These are phyloP conservation scores for Tragopan temminckii DNA, from an alignment of 2,797 vertebrate genomes.

Conservation along the genomic window DNA sequence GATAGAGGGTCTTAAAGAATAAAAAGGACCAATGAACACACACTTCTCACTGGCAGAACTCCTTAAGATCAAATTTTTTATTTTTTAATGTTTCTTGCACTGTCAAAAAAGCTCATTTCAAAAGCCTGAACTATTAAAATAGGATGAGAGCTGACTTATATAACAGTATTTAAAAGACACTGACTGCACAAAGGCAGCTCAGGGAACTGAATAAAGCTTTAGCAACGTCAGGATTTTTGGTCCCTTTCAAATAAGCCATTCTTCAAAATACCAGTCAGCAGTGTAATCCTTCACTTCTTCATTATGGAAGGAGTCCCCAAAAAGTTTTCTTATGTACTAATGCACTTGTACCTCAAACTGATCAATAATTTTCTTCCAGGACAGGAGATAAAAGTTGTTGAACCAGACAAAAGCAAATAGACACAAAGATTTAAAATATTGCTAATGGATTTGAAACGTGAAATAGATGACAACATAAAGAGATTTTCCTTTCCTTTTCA, in stretches of 20 bases:
- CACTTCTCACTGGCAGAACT: not conserved
- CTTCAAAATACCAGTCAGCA: slow-evolving; percentile 23
- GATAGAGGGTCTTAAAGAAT: not conserved
- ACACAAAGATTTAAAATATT: not conserved
- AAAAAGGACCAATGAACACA: not conserved
- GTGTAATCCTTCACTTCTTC: not conserved
- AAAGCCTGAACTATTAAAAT: slow-evolving; percentile 25
- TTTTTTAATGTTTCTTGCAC: not conserved
- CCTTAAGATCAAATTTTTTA: not conserved
- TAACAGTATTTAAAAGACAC: slow-evolving; percentile 58
- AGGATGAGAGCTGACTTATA: slow-evolving; percentile 27
- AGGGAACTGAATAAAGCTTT: slow-evolving; percentile 21
- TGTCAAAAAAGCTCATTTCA: slow-evolving; percentile 32
- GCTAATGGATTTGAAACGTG: not conserved
- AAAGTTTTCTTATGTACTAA: not conserved
- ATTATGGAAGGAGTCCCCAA: not conserved
- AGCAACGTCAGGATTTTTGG: slow-evolving; percentile 44
- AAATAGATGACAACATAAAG: not conserved
- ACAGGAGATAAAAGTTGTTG: not conserved
- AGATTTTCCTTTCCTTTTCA: not conserved
- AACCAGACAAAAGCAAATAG: not conserved
- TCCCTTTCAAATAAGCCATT: slow-evolving; percentile 10
- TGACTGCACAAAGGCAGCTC: slow-evolving; percentile 20
- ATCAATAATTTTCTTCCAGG: not conserved
- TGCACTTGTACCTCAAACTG: not conserved